Evolutionary conservation across 2,113 vertebrate genomes (phyloP).

Genomic region (Catagonus wagneri): DNA sequence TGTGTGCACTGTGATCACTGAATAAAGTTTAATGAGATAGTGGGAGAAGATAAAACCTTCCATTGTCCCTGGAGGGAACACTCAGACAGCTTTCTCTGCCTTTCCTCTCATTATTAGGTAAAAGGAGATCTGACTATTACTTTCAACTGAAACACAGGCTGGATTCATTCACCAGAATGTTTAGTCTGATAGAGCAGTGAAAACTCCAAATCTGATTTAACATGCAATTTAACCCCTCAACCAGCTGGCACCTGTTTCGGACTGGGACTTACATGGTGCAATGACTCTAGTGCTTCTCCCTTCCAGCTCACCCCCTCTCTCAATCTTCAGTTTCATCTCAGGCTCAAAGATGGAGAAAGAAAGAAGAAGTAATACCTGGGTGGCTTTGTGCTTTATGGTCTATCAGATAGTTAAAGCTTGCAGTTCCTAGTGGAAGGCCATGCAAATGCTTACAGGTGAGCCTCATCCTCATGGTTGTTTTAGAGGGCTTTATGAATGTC

Average conservation of each 20-base stretch:
- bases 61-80: background rate
- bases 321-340: background rate
- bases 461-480: background rate
- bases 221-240: background rate
- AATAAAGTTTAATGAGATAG: background rate
- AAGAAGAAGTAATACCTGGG: background rate
- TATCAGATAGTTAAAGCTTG: background rate
- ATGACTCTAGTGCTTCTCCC: background rate
- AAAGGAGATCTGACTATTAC: background rate
- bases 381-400: background rate
- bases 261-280: background rate
- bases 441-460: background rate
- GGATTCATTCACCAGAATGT: constrained; percentile 26
- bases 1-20: background rate
- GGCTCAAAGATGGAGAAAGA: background rate
- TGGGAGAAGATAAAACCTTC: background rate
- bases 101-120: constrained; percentile 19
- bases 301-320: background rate
- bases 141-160: constrained; percentile 40
- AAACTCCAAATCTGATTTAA: constrained; percentile 41
- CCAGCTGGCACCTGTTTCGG: background rate
- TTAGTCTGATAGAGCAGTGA: background rate
- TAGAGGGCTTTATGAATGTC: background rate
- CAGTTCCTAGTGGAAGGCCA: background rate
- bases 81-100: background rate